Conservation (phyloP, 2,113 vertebrate genomes). For the Formicarius rufipectus region DNA sequence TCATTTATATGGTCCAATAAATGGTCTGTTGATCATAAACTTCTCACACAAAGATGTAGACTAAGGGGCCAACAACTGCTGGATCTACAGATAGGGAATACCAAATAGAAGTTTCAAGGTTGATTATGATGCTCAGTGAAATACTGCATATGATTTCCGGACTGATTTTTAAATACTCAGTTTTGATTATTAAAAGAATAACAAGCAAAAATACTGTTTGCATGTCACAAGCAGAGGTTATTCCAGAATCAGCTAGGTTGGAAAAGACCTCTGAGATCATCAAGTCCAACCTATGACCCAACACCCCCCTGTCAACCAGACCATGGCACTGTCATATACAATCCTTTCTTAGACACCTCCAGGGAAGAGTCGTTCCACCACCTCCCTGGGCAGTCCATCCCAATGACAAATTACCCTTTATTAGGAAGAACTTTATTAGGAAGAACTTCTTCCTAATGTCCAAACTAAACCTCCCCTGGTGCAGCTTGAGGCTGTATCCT, state of each 20-base stretch:
- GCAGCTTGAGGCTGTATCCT: no score
- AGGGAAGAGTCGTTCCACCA: not conserved
- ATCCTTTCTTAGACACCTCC: not conserved
- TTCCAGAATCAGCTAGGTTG: not conserved
- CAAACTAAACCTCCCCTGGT: no score
- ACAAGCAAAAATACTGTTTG: not conserved
- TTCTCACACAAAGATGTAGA: not conserved
- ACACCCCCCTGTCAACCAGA: not conserved
- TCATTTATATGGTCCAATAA: not conserved
- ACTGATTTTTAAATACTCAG: not conserved
- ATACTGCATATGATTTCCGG: not conserved
- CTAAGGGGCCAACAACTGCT: not conserved
- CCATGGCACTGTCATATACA: not conserved
- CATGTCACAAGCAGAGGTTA: not conserved
- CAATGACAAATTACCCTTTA: no score
- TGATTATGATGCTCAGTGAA: not conserved
- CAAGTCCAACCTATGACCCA: not conserved
- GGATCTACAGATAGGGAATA: not conserved
- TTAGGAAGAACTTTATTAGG: no score
- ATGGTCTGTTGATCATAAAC: not conserved
- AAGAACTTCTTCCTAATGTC: no score
- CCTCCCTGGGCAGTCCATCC: not conserved
- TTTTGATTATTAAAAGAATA: not conserved
- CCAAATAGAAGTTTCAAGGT: not conserved
- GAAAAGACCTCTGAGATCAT: not conserved